These are phyloP conservation scores for Perca fluviatilis DNA, from an alignment of 2,113 vertebrate species.

Conservation along the genomic window DNA sequence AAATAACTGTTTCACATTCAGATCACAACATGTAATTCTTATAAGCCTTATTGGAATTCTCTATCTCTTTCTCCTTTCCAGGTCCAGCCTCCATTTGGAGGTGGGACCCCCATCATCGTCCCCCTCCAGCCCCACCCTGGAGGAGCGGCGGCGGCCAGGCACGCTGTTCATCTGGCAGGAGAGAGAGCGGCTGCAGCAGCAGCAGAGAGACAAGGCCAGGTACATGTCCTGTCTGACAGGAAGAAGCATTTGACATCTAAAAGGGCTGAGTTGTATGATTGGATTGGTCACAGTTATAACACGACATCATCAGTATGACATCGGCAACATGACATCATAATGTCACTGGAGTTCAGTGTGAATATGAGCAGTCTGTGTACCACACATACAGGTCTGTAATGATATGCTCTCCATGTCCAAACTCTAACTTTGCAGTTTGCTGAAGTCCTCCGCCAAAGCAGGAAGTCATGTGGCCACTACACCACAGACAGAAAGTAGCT, in stretches of 20 bases:
- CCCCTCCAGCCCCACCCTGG: slow-evolving; percentile 74
- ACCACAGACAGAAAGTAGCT: slow-evolving; percentile 83
- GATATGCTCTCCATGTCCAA: slow-evolving; percentile 9
- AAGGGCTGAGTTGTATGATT: background rate
- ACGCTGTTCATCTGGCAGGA: slow-evolving; percentile 91
- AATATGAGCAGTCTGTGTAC: background rate
- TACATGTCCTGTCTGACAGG: background rate
- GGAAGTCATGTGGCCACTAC: slow-evolving; percentile 78
- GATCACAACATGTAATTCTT: background rate
- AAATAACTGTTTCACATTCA: background rate
- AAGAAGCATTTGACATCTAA: background rate
- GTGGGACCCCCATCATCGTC: slow-evolving; percentile 29
- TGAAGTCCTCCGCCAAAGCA: slow-evolving; percentile 82
- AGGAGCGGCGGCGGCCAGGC: slow-evolving; percentile 87
- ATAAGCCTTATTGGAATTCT: background rate
- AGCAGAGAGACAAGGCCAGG: slow-evolving; percentile 79
- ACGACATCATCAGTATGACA: background rate
- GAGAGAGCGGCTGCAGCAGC: slow-evolving; percentile 85
- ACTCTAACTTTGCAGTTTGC: slow-evolving; percentile 79
- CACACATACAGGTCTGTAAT: background rate
- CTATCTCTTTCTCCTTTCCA: slow-evolving; percentile 4
- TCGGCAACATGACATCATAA: background rate
- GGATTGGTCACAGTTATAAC: slow-evolving; percentile 13
- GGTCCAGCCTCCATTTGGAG: slow-evolving; percentile 59
- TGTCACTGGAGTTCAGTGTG: background rate